Evolutionary conservation across 2,113 vertebrate species (phyloP).

Genomic region (Henicopernis longicauda): DNA sequence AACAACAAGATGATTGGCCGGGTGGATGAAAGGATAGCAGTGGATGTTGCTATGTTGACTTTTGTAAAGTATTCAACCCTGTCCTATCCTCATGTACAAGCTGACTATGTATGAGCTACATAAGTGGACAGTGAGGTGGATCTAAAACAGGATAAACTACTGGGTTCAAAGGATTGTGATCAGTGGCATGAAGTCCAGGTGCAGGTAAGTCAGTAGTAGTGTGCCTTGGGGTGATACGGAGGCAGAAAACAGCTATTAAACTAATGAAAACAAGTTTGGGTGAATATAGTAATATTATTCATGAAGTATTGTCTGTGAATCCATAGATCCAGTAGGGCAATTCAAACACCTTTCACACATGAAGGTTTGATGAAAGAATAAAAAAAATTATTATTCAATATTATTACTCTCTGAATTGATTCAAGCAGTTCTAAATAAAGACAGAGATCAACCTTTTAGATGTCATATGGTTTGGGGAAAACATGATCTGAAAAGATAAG

Average conservation of each 20-base stretch:
- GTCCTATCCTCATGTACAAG: background rate
- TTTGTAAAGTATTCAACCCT: background rate
- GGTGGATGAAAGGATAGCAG: background rate
- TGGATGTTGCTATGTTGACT: background rate
- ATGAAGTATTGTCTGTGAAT: background rate
- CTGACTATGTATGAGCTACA: rapidly evolving
- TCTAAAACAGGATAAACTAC: background rate
- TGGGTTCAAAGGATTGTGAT: background rate
- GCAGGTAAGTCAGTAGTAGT: background rate
- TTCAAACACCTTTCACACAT: background rate
- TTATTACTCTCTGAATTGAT: background rate
- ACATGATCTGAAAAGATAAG: background rate
- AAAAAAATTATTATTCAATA: background rate
- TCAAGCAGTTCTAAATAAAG: background rate
- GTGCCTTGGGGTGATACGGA: rapidly evolving
- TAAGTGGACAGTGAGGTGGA: rapidly evolving
- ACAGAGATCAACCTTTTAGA: background rate
- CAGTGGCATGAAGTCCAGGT: background rate
- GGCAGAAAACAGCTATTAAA: background rate
- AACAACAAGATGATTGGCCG: background rate
- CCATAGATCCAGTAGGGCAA: background rate
- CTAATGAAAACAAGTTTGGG: background rate
- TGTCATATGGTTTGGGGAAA: background rate
- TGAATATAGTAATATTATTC: background rate
- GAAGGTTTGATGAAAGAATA: background rate